Percentiles rank a stretch among this genome's conserved stretches.
phyloP scores from a whole-genome alignment of 2,888 invertebrate species.

The Phlogophora meticulosa region DNA sequence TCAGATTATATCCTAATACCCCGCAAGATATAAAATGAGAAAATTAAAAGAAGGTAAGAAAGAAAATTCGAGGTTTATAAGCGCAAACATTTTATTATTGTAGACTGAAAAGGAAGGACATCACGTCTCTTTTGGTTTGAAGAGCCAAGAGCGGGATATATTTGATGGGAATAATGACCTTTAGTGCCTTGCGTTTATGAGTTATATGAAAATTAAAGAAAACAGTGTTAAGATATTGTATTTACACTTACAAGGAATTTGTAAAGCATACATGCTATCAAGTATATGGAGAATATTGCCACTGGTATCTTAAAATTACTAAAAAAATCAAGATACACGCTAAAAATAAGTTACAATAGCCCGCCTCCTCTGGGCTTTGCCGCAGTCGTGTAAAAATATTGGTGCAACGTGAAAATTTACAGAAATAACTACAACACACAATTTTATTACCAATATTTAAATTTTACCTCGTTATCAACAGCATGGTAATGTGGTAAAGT shows the following conservation, averaged over 20 bases:
- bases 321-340: too few relatives aligned
- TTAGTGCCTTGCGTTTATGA: not conserved
- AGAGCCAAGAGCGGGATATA: not conserved
- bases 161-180: too few relatives aligned
- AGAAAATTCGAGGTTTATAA: slow-evolving; percentile 34
- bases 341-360: too few relatives aligned
- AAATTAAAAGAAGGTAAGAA: slow-evolving; percentile 46
- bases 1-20: slow-evolving; percentile 53
- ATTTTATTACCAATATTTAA: slow-evolving; percentile 28
- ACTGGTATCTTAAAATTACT: too few relatives aligned
- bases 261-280: too few relatives aligned
- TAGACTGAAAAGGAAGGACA: slow-evolving; percentile 11
- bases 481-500: too few relatives aligned
- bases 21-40: slow-evolving; percentile 45
- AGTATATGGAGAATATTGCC: too few relatives aligned
- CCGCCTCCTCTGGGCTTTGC: too few relatives aligned
- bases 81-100: slow-evolving; percentile 32
- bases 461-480: slow-evolving; percentile 32
- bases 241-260: too few relatives aligned
- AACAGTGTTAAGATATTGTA: too few relatives aligned
- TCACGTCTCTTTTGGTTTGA: slow-evolving; percentile 12
- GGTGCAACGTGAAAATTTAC: not conserved
- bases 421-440: not conserved
- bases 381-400: too few relatives aligned
- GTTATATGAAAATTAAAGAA: too few relatives aligned